Base-by-base conservation (phyloP, 2,113 vertebrate genomes). In the Bos taurus region DNA sequence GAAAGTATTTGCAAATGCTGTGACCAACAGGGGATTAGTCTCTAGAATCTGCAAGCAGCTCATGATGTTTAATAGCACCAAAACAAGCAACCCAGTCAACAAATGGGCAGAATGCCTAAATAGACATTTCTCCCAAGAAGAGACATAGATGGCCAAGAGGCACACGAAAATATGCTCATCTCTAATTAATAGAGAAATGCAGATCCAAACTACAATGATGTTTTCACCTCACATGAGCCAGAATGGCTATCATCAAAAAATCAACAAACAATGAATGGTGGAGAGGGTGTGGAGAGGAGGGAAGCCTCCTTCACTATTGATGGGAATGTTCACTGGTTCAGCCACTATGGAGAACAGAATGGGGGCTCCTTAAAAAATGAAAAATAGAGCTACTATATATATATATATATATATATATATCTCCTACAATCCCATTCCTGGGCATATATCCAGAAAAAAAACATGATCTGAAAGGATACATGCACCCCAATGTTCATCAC, bases 401-500 rank as follows among this genome's bases (percentile, higher is more conserved):
- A 62, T 15, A 60, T 12, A 5, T 26, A 60, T 60, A 30, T 30
- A 5, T 26, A 60, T 60, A 30, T 30, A 30, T 7, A 33, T 2
- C 43, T 48, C 19, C 67, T 71, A 12, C 1, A 71, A 23, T 71
- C 5, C n/a, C 10, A 40, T 5, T 71, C 67, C n/a, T 71, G n/a
- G 67, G 19, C n/a, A 40, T 71, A 23, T 71, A 40, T 40, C 19
- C n/a, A 71, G n/a, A 6, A 36, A 23, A 71, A 71, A 74, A 12
- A 23, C 4, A 40, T 36, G 67, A 23, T 25, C 10, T 40, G 9
- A 40, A 40, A 23, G n/a, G 9, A 23, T 36, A 12, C 19, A 40
- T 0, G 10, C 67, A 40, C 67, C 67, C 36, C n/a, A 23, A 5
- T 40, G n/a, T 40, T 74, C 2, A 0, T 2, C 23, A 10, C 10